phyloP scores from a whole-genome alignment of 2,113 vertebrate species.

The Hiodon tergisus region DNA sequence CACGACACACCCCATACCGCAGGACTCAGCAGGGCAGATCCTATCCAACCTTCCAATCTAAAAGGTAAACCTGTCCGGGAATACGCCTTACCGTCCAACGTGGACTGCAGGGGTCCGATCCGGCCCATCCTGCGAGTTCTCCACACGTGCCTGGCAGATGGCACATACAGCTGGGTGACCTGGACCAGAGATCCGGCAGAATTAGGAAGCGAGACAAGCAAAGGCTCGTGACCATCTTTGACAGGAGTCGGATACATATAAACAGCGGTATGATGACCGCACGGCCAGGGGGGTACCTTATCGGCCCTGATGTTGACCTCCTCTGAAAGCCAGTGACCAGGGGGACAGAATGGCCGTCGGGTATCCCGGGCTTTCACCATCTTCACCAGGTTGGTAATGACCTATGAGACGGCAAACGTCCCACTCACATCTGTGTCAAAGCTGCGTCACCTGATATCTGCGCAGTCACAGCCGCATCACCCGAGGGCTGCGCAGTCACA shows the following conservation, averaged over 20 bases:
- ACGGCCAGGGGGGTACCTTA: conserved; percentile 64
- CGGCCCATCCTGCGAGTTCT: conserved; percentile 89
- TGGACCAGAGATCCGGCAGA: conserved; percentile 36
- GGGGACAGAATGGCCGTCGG: conserved; percentile 86
- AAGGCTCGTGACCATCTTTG: not conserved
- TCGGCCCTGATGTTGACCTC: conserved; percentile 96
- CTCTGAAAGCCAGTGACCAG: conserved; percentile 91
- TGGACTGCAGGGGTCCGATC: conserved; percentile 91
- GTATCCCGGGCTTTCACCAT: conserved; percentile 96
- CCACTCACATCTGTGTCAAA: too few relatives aligned
- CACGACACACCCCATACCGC: not conserved
- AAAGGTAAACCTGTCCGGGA: not conserved
- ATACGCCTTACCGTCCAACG: conserved; percentile 77
- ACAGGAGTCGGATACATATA: not conserved
- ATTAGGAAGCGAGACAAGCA: not conserved
- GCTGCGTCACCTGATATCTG: too few relatives aligned
- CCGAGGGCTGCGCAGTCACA: not conserved
- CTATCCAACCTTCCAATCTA: not conserved
- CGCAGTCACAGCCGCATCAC: too few relatives aligned
- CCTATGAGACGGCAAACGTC: conserved; percentile 53
- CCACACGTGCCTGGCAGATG: conserved; percentile 88
- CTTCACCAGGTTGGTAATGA: conserved; percentile 97
- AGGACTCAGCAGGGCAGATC: not conserved
- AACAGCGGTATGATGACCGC: not conserved
- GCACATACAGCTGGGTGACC: conserved; percentile 96